Evolutionary conservation across 2,888 invertebrate species (phyloP).

Genomic region (Cyrtodaria siliqua): DNA sequence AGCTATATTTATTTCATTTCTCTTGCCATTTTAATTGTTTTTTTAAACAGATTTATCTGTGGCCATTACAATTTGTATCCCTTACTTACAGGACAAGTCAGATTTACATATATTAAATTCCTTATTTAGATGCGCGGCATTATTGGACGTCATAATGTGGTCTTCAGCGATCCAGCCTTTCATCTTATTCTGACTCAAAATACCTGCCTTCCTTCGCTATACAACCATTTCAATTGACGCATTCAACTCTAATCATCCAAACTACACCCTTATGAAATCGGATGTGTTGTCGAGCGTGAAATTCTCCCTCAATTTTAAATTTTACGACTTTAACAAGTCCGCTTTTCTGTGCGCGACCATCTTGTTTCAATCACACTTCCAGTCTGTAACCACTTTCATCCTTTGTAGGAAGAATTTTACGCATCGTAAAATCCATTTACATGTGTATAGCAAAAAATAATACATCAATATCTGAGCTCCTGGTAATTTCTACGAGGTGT

Average conservation of each 20-base stretch:
- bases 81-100: no score
- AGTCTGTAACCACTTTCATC: background rate
- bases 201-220: no score
- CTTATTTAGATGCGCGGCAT: no score
- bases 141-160: no score
- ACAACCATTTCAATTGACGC: background rate
- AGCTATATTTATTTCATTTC: no score
- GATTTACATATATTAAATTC: no score
- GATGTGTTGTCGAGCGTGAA: background rate
- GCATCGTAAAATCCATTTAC: slow-evolving; percentile 37
- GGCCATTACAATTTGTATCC: no score
- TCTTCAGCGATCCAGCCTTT: no score
- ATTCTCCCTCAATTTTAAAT: background rate
- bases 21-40: no score
- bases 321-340: background rate
- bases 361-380: no score
- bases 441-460: slow-evolving; percentile 21
- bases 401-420: slow-evolving; percentile 10
- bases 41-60: no score
- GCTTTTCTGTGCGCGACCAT: background rate
- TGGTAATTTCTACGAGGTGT: slow-evolving; percentile 42
- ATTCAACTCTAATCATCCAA: slow-evolving; percentile 9
- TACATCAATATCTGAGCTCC: slow-evolving; percentile 36
- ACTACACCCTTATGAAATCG: background rate
- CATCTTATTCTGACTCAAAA: no score